Evolutionary conservation across 2,113 vertebrate genomes (phyloP).

Genomic region (Lophochroa leadbeateri): DNA sequence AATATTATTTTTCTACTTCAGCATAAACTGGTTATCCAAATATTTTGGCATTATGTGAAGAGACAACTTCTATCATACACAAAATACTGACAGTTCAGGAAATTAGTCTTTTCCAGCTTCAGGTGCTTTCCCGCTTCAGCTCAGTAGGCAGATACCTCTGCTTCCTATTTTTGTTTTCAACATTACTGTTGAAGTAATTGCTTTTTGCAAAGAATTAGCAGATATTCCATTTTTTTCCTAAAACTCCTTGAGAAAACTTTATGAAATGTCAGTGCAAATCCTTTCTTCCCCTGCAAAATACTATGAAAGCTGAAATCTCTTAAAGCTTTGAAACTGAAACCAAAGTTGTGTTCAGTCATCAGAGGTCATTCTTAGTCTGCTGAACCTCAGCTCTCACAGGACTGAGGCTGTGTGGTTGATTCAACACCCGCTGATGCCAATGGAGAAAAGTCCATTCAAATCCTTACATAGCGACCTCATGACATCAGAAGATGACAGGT

Average conservation of each 20-base stretch:
- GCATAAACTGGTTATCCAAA: too few species aligned
- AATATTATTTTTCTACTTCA: too few species aligned
- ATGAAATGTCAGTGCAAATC: not conserved
- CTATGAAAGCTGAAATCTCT: not conserved
- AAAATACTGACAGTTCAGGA: not conserved
- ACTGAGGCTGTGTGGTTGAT: not conserved
- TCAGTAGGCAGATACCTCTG: not conserved
- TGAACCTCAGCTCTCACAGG: not conserved
- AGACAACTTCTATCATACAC: too few species aligned
- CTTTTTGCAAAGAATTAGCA: not conserved
- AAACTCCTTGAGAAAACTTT: not conserved
- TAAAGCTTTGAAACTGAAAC: not conserved
- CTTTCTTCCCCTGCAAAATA: not conserved
- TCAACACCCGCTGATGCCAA: not conserved
- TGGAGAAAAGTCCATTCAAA: not conserved
- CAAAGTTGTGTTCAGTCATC: not conserved
- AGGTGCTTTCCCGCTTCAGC: not conserved
- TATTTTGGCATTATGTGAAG: too few species aligned
- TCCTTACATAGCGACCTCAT: constrained; percentile 8
- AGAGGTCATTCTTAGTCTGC: not conserved
- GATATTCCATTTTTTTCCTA: not conserved
- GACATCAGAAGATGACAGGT: constrained; percentile 35
- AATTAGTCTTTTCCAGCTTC: not conserved
- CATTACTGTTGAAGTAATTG: not conserved
- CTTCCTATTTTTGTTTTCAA: not conserved